Evolutionary conservation across 2,888 invertebrate genomes (phyloP), one percentile per base, ranked within the genome.

Genomic region (Hoplodrina ambigua): DNA sequence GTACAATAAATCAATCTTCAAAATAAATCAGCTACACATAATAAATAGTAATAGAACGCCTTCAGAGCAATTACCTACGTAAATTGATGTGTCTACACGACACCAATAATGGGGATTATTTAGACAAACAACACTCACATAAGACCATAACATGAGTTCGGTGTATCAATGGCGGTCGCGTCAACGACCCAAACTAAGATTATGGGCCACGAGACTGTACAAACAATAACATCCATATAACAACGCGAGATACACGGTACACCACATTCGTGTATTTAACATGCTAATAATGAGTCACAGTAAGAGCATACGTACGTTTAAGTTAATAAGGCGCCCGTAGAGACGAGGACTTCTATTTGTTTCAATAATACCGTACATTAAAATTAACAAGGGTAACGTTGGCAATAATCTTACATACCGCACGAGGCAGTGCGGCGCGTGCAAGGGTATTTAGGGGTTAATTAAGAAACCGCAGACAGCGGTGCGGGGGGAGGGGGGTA

Each of bases 381-480:
- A 92, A 93, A 94, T 94, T 92, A 94, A 92, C 92, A 92, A 92
- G 90, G 91, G 92, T 90, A 91, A 90, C 89, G 91, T 91, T 90
- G 88, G 90, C 91, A 94, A 94, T 95, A 94, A 94, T 95, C 94
- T 93, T 90, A 89, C 90, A 92, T 86, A 89, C 92, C 91, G 86
- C 90, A 90, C 83, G 86, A 84, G 85, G 88, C 87, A 80, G 84
- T 88, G 87, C 83, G 90, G 89, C 85, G 88, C 87, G 89, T 90
- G 90, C 92, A 89, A 86, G 90, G 92, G 94, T 93, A 94, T 94
- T 95, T 94, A 93, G 92, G 91, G 95, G 95, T 95, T 95, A 95
- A 95, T 95, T 95, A 95, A 94, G 94, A 91, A 94, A 93, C 95
- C 95, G 91, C 94, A 94, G 93, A 93, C 93, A 86, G 86, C 80